Percentiles rank a stretch among this genome's conserved stretches.
These are phyloP conservation scores for Motacilla alba DNA, from an alignment of 2,113 vertebrate genomes.

Conservation along the genomic window DNA sequence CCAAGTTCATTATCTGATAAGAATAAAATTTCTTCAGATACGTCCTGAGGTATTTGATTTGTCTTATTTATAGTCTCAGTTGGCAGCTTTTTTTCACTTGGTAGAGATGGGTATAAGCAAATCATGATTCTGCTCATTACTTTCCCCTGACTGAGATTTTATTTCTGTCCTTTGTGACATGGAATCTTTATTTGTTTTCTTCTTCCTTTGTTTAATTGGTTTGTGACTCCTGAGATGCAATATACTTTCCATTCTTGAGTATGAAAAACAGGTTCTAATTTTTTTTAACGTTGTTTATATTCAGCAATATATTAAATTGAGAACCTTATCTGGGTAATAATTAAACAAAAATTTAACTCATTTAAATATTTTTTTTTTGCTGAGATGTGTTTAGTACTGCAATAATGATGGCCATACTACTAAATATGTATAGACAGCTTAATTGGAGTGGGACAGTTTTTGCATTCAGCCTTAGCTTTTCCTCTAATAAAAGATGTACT, in stretches of 20 bases:
- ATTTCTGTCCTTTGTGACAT: not conserved
- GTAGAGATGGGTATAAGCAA: slow-evolving; percentile 24
- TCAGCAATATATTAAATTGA: not conserved
- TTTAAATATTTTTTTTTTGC: not conserved
- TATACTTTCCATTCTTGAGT: not conserved
- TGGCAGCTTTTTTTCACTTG: not conserved
- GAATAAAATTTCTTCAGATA: slow-evolving; percentile 38
- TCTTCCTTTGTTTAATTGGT: not conserved
- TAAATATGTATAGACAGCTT: not conserved
- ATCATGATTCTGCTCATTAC: not conserved
- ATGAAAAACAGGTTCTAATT: not conserved
- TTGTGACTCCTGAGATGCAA: not conserved
- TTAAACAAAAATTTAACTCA: not conserved
- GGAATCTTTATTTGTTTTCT: slow-evolving; percentile 4
- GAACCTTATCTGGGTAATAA: not conserved
- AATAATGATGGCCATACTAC: not conserved
- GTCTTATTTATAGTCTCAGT: slow-evolving; percentile 47
- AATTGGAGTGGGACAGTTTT: not conserved
- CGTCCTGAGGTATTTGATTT: slow-evolving; percentile 42
- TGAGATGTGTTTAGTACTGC: not conserved
- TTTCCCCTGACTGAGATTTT: not conserved
- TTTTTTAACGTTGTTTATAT: not conserved
- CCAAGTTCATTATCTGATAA: slow-evolving; percentile 53
- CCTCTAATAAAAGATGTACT: not conserved
- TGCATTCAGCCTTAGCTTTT: not conserved